phyloP scores from a whole-genome alignment of 37 sponge, comb jelly and placozoan genomes.

The Geodia barretti region DNA sequence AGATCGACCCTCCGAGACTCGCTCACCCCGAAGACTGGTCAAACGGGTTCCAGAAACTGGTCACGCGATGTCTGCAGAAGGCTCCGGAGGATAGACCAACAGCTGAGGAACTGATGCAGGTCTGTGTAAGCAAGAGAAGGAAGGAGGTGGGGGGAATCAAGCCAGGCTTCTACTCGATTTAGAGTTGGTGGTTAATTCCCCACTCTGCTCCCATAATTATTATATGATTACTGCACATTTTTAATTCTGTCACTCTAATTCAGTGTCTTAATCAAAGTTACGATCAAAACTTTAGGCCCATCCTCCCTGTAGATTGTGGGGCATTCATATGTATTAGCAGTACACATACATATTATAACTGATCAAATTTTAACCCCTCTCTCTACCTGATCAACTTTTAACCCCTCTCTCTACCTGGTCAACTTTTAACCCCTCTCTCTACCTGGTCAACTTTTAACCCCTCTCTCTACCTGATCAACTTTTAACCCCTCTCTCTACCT shows the following conservation, averaged over 20 bases:
- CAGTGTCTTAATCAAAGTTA: too few relatives aligned
- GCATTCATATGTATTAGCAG: too few relatives aligned
- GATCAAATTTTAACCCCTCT: background rate
- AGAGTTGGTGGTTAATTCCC: too few relatives aligned
- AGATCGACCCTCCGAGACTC: slow-evolving; percentile 91
- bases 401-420: background rate
- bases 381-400: background rate
- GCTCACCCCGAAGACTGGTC: slow-evolving; percentile 80
- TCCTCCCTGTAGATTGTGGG: too few relatives aligned
- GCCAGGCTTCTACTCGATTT: too few relatives aligned
- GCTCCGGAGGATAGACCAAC: slow-evolving; percentile 84
- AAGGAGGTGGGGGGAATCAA: background rate
- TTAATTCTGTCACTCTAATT: too few relatives aligned
- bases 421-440: background rate
- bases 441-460: background rate
- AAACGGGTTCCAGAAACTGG: slow-evolving; percentile 64
- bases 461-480: background rate
- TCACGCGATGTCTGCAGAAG: slow-evolving; percentile 85
- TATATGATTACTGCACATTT: too few relatives aligned
- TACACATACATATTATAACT: too few relatives aligned
- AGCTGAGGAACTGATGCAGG: slow-evolving; percentile 53
- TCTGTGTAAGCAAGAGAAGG: too few relatives aligned
- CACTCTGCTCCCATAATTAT: too few relatives aligned
- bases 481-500: background rate
- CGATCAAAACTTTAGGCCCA: too few relatives aligned